Evolutionary conservation across 1,140 invertebrate genomes (phyloP), one percentile per base, ranked within the genome.

Genomic region (Micrasema longulum): DNA sequence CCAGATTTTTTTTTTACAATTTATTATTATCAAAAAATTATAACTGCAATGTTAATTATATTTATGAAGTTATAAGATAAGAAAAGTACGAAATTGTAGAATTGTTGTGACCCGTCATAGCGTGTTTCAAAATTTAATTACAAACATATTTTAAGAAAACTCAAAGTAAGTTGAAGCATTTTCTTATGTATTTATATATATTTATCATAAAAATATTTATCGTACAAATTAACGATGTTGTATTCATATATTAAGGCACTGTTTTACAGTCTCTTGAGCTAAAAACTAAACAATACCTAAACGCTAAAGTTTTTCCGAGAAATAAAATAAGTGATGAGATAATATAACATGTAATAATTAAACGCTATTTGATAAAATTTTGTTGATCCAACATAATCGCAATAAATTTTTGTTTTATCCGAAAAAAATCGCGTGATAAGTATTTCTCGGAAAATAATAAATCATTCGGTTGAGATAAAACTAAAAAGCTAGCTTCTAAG

Each of bases 401-500:
- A 45, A 38, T 20, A 63, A 52, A 64, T 45, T 43, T 60, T 48
- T 23, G 23, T 12, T 20, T 48, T 26, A 7, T 41, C 2, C 2
- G 3, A 4, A 4, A 4, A 7, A 4, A 5, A 64, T 10, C n/a
- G 31, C 50, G 52, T 47, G 67, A 55, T n/a, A 53, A 53, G 6
- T 47, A 53, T 69, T 69, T 35, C 57, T 70, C 68, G 26, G 45
- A 70, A 63, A 60, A 63, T 7, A 38, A 57, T 63, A 26, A 50
- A 63, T 26, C 57, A 52, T 70, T 70, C 68, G 55, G 57, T 47
- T 64, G 68, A 47, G n/a, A 70, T 69, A 64, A 69, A 52, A 48
- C 71, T 73, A 73, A 76, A 26, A 62, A 43, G 38, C 74, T 76
- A 76, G 74, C 74, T 71, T 76, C 74, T 76, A 73, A 72, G 23